These are phyloP conservation scores for Actenoides lindsayi DNA, from an alignment of 2,113 vertebrate genomes.

Conservation along the genomic window DNA sequence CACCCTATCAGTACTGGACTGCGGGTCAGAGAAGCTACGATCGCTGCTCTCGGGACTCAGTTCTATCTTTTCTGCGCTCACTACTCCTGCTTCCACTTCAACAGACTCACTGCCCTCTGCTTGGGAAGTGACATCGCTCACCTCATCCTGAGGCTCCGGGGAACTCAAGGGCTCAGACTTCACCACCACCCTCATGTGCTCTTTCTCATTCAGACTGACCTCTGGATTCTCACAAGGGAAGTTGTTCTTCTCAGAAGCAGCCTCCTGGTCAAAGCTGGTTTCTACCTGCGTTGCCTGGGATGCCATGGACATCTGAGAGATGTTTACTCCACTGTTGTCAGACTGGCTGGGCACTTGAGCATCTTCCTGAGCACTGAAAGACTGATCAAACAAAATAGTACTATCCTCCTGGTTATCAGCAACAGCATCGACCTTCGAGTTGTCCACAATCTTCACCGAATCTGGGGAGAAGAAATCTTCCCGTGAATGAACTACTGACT, in stretches of 20 bases:
- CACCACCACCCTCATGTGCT: conserved; percentile 88
- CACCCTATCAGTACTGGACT: conserved; percentile 85
- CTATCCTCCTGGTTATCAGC: conserved; percentile 73
- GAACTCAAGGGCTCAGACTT: conserved; percentile 94
- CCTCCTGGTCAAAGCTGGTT: conserved; percentile 77
- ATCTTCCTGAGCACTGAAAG: conserved; percentile 87
- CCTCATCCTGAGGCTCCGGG: conserved; percentile 90
- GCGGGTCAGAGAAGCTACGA: conserved; percentile 91
- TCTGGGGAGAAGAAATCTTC: conserved; percentile 87
- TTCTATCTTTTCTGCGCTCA: conserved; percentile 89
- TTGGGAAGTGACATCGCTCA: conserved; percentile 91
- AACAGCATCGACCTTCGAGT: conserved; percentile 78
- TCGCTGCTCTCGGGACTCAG: conserved; percentile 95
- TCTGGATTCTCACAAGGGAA: conserved; percentile 77
- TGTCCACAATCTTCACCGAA: conserved; percentile 89
- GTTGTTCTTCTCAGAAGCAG: conserved; percentile 75
- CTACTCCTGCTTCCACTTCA: conserved; percentile 85
- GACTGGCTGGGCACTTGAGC: conserved; percentile 95
- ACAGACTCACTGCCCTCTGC: conserved; percentile 90
- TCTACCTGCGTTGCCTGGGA: conserved; percentile 76
- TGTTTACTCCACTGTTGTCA: conserved; percentile 79
- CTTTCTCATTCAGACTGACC: conserved; percentile 80
- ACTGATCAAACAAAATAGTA: conserved; percentile 76
- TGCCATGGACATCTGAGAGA: conserved; percentile 76
- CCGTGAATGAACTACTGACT: conserved; percentile 67